Evolutionary conservation across 2,797 vertebrate genomes (phyloP).

Genomic region (Gymnoscopelus braueri): DNA sequence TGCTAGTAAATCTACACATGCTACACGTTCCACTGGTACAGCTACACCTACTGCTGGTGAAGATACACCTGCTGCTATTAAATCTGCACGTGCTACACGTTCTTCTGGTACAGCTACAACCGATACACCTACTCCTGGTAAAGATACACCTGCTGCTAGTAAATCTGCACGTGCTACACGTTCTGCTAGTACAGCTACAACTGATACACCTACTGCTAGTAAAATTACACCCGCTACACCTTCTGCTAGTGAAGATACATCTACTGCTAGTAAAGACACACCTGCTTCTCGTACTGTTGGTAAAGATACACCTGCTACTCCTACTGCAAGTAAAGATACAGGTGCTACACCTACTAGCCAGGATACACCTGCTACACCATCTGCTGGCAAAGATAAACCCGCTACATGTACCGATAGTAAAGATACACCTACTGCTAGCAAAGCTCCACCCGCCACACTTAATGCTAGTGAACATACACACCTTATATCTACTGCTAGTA

Average conservation of each 20-base stretch:
- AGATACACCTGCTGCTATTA: neutral
- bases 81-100: neutral
- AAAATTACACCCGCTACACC: no score
- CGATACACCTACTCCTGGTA: no score
- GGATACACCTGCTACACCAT: no score
- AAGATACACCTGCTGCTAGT: neutral
- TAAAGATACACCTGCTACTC: neutral
- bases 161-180: neutral
- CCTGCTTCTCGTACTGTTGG: neutral
- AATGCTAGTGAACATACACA: no score
- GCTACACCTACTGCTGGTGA: neutral
- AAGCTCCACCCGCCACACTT: no score
- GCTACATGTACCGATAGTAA: no score
- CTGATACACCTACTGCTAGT: conserved; percentile 2
- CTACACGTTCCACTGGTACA: neutral
- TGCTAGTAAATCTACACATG: neutral
- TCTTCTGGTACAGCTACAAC: neutral
- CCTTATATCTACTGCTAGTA: no score
- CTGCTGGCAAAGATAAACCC: no score
- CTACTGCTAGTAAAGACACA: conserved; percentile 17
- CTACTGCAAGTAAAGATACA: neutral
- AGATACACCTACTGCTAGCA: no score
- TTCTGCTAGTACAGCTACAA: neutral
- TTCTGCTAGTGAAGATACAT: neutral
- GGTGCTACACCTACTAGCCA: neutral